These are phyloP conservation scores for Bucco capensis DNA, from an alignment of 2,113 vertebrate species.

Conservation along the genomic window DNA sequence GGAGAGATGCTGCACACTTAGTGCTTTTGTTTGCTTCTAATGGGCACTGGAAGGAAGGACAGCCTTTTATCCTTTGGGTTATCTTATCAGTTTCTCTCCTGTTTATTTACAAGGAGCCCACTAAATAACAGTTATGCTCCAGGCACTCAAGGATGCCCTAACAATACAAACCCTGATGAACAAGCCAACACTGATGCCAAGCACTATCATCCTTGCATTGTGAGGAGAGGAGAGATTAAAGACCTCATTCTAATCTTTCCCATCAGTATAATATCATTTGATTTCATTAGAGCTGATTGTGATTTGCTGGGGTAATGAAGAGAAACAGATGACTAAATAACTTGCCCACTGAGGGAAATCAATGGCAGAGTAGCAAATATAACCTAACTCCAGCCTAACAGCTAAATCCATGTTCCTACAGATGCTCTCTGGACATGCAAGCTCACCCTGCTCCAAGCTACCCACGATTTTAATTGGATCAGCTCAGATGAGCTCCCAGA, in stretches of 20 bases:
- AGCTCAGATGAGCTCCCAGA: neutral
- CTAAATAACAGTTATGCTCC: neutral
- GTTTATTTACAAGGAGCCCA: conserved; percentile 42
- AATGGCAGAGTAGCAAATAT: neutral
- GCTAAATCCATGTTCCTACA: neutral
- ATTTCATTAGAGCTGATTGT: conserved; percentile 40
- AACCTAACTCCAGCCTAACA: neutral
- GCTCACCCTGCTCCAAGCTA: neutral
- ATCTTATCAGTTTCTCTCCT: conserved; percentile 14
- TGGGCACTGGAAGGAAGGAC: neutral
- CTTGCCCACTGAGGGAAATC: neutral
- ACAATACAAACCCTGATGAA: neutral
- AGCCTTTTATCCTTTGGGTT: neutral
- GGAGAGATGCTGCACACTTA: neutral
- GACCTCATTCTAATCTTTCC: neutral
- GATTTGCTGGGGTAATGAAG: conserved; percentile 11
- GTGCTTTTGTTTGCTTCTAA: neutral
- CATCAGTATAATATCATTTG: neutral
- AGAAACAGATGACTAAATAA: neutral
- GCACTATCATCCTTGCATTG: neutral
- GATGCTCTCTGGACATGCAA: neutral
- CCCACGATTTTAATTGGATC: neutral
- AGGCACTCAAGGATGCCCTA: neutral
- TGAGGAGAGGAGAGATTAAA: neutral
- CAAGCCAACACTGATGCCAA: neutral